Evolutionary conservation across 1,140 invertebrate species (phyloP), one percentile per base, ranked within the genome.

Genomic region (Euschistus heros): DNA sequence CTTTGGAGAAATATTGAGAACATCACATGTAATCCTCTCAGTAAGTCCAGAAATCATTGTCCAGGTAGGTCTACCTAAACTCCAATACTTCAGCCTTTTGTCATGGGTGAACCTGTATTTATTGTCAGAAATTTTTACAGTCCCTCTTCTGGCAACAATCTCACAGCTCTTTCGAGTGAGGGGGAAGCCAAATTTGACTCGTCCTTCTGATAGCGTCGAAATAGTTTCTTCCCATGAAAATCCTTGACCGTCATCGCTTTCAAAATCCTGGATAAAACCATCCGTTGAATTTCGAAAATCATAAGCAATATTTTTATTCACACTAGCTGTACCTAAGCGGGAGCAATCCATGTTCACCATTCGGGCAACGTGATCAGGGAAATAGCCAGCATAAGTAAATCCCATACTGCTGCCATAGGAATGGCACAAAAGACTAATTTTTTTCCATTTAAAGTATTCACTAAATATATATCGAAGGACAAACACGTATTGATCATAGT

Each of bases 391-490:
- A 73, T 91, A 91, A 72, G 91, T 78, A 70, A 91, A 89, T 33
- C 85, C 82, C 52, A 91, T 76, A 26, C 84, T 86, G 24, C 88
- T 88, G 2, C 90, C 90, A 42, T 91, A 76, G 0, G 88, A 91
- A 74, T 92, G 90, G 0, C 89, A 89, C 69, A 92, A 71, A 10
- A 91, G 74, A 22, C 78, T 83, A 63, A 93, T 80, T 71, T 89
- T 85, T 59, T 79, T 77, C 91, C 90, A 94, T 65, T 84, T 84
- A 73, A 85, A 89, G 76, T 89, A 78, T 68, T 86, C 84, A 13
- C 85, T 79, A 62, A 92, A 85, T 69, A 75, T 18, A 24, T 44
- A 71, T 46, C 66, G 46, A 1, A 64, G 26, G 17, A 26, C 22
- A 0, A 67, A 33, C 10, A 67, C 26, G 18, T 67, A 50, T 17